A percentile compares a stretch with the other conserved stretches of the same genome.
Conservation (phyloP, 2,113 vertebrate species). For the Neolamprologus brichardi region DNA sequence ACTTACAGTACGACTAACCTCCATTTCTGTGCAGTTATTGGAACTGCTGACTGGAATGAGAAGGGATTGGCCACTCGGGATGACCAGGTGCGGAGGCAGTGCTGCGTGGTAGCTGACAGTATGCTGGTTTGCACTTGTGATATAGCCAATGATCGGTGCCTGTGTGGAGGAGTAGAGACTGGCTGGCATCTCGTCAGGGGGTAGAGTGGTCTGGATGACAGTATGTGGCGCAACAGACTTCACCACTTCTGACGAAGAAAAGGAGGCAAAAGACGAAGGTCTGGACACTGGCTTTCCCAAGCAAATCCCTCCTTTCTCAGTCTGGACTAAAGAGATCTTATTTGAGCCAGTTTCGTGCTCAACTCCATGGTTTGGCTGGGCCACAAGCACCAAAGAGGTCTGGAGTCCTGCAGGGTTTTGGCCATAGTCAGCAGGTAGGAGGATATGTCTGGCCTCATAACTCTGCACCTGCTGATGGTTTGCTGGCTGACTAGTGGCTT, state of each 20-base stretch:
- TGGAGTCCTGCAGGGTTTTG: conserved; percentile 84
- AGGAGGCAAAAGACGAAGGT: conserved; percentile 64
- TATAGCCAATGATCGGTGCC: conserved; percentile 90
- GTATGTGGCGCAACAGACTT: conserved; percentile 83
- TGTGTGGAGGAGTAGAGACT: conserved; percentile 88
- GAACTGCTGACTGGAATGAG: conserved; percentile 84
- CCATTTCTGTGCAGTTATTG: conserved; percentile 68
- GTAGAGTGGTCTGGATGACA: conserved; percentile 86
- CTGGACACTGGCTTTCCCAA: conserved; percentile 82
- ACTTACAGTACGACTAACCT: conserved; percentile 76
- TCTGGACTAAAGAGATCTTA: conserved; percentile 79
- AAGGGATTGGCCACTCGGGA: conserved; percentile 89
- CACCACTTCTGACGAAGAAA: conserved; percentile 78
- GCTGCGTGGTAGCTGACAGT: conserved; percentile 82
- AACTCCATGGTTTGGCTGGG: conserved; percentile 74
- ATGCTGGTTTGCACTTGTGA: conserved; percentile 75
- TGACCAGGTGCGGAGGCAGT: conserved; percentile 91
- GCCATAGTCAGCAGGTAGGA: conserved; percentile 81
- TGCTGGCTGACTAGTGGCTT: conserved; percentile 61
- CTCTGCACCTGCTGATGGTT: conserved; percentile 79
- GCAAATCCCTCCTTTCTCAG: conserved; percentile 82
- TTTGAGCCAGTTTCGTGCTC: conserved; percentile 78
- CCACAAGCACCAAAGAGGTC: conserved; percentile 90
- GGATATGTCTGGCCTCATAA: conserved; percentile 87
- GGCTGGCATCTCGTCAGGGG: conserved; percentile 82